phyloP scores from a whole-genome alignment of 2,113 vertebrate species.

The Microcebus lehilahytsara region DNA sequence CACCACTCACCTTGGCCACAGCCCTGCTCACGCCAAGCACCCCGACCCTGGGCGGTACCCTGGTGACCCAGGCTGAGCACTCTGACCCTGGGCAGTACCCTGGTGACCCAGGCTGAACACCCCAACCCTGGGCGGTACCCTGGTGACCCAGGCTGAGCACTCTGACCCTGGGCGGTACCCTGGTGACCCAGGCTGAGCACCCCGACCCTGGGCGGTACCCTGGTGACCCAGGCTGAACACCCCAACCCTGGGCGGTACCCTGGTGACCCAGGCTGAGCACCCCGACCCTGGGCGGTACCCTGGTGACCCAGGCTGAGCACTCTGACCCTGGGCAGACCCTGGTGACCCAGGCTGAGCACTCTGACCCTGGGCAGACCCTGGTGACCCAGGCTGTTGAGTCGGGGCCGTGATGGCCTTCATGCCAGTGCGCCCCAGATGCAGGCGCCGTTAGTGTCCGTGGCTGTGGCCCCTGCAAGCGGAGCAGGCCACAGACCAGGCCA shows the following conservation, averaged over 20 bases:
- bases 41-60: accelerated
- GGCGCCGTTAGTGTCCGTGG: accelerated
- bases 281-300: accelerated
- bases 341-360: neutral
- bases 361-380: accelerated
- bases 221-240: neutral
- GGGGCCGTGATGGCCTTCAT: accelerated
- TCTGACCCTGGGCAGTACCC: too few relatives aligned
- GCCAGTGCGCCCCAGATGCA: accelerated
- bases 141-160: neutral
- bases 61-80: neutral
- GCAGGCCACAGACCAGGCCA: too few relatives aligned
- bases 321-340: accelerated
- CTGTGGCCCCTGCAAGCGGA: neutral
- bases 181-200: neutral
- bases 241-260: accelerated
- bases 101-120: neutral
- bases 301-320: neutral
- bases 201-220: accelerated
- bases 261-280: neutral
- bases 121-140: too few relatives aligned
- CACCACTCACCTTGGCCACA: too few relatives aligned
- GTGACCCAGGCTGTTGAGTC: neutral
- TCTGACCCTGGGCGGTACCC: accelerated
- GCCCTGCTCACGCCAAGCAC: too few relatives aligned